Evolutionary conservation across 2,888 invertebrate genomes (phyloP), one percentile per base, ranked within the genome.

Genomic region (Orthonychiurus folsomi): DNA sequence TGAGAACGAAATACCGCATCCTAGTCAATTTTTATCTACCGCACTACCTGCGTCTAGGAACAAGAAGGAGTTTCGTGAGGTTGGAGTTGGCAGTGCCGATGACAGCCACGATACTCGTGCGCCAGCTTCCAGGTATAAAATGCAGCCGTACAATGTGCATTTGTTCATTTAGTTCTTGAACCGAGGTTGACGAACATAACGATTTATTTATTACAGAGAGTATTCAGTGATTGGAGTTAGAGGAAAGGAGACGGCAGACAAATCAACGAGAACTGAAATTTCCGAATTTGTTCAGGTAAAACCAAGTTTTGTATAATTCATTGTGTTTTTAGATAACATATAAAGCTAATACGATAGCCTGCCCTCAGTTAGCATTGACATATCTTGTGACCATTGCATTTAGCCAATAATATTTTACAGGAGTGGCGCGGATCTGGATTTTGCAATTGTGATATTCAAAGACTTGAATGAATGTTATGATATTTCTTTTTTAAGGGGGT

Each of bases 251-350:
- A 83, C 81, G 79, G 83, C 83, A 75, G 83, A 85, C 78, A 86
- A 86, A 80, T 84, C 85, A 76, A 83, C 84, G 75, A 85, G 85
- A 82, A 86, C 85, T 79, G 86, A 81, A 76, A 79, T 79, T 77
- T 73, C 74, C 70, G 69, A 74, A 65, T n/a, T n/a, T n/a, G n/a
- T n/a, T n/a, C n/a, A n/a, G n/a, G n/a, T n/a, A n/a, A n/a, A n/a
- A n/a, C n/a, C n/a, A n/a, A n/a, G n/a, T n/a, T n/a, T n/a, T n/a
- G n/a, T n/a, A n/a, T n/a, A n/a, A n/a, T n/a, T n/a, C n/a, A n/a
- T n/a, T n/a, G n/a, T n/a, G n/a, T n/a, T n/a, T n/a, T n/a, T n/a
- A n/a, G n/a, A n/a, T n/a, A n/a, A n/a, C n/a, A n/a, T n/a, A n/a
- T n/a, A n/a, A n/a, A n/a, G n/a, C n/a, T n/a, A n/a, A n/a, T n/a